Evolutionary conservation across 2,797 vertebrate genomes (phyloP).

Genomic region (Vultur gryphus): DNA sequence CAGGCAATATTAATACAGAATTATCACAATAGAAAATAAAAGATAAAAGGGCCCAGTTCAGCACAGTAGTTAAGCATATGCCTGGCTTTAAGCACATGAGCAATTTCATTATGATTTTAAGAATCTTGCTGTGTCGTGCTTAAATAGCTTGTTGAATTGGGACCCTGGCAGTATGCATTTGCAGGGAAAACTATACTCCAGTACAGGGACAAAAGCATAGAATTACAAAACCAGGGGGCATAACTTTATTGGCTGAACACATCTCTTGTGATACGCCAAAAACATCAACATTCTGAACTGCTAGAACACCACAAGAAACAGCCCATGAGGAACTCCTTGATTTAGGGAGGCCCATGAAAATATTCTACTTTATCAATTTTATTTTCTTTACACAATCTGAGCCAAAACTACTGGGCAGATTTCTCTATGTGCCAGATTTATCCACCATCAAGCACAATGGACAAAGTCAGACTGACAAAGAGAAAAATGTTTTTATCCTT

Average conservation of each 20-base stretch:
- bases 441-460: conserved; percentile 14
- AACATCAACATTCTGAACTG: neutral
- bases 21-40: conserved; percentile 60
- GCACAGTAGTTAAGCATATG: conserved; percentile 26
- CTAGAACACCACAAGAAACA: neutral
- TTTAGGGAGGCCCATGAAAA: conserved; percentile 13
- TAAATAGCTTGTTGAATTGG: neutral
- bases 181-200: neutral
- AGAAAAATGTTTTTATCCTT: conserved; percentile 23
- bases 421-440: conserved; percentile 44
- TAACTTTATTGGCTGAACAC: neutral
- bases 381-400: neutral
- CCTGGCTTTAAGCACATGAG: conserved; percentile 25
- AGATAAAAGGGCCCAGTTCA: neutral
- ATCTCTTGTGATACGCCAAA: conserved; percentile 12
- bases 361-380: neutral
- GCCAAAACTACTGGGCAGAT: neutral
- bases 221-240: neutral
- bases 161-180: neutral
- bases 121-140: neutral
- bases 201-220: neutral
- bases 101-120: neutral
- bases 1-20: conserved; percentile 69
- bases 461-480: conserved; percentile 26
- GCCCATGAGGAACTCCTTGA: conserved; percentile 11